A percentile compares a stretch with the other conserved stretches of the same genome.
phyloP scores from a whole-genome alignment of 2,888 invertebrate genomes.

The Selenia dentaria region DNA sequence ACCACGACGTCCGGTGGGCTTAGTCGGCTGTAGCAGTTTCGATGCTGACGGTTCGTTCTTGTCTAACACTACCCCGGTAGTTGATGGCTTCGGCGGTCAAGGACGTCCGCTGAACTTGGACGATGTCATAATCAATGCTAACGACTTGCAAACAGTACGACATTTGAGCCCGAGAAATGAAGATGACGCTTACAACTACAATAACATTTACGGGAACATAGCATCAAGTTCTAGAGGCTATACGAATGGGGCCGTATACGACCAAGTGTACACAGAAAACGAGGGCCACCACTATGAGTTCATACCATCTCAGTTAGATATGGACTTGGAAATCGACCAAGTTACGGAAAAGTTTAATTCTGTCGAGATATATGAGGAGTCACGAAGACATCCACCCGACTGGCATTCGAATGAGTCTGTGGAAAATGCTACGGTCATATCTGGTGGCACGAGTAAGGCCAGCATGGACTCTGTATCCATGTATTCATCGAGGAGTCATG shows the following conservation, averaged over 20 bases:
- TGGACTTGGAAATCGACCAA: slow-evolving; percentile 62
- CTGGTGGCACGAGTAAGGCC: slow-evolving; percentile 60
- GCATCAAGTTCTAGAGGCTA: slow-evolving; percentile 58
- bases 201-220: slow-evolving; percentile 66
- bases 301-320: slow-evolving; percentile 55
- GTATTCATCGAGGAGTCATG: slow-evolving; percentile 85
- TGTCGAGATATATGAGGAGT: slow-evolving; percentile 72
- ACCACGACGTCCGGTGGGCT: slow-evolving; percentile 65
- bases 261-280: slow-evolving; percentile 73
- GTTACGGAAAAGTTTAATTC: slow-evolving; percentile 69
- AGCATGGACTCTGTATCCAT: slow-evolving; percentile 84
- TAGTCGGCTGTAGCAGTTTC: slow-evolving; percentile 72
- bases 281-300: slow-evolving; percentile 74
- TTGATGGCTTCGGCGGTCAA: slow-evolving; percentile 78
- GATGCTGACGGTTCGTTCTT: slow-evolving; percentile 76
- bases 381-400: slow-evolving; percentile 48
- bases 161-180: slow-evolving; percentile 60
- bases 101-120: slow-evolving; percentile 75
- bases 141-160: slow-evolving; percentile 60
- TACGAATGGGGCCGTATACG: slow-evolving; percentile 66
- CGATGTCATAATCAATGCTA: slow-evolving; percentile 68
- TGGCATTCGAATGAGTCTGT: slow-evolving; percentile 78
- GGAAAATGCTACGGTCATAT: slow-evolving; percentile 82
- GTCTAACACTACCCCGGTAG: slow-evolving; percentile 78
- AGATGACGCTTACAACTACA: slow-evolving; percentile 80